Percentiles rank a stretch among this genome's conserved stretches.
These are phyloP conservation scores for Andricus quercusramuli DNA, from an alignment of 2,888 invertebrate species.

Conservation along the genomic window DNA sequence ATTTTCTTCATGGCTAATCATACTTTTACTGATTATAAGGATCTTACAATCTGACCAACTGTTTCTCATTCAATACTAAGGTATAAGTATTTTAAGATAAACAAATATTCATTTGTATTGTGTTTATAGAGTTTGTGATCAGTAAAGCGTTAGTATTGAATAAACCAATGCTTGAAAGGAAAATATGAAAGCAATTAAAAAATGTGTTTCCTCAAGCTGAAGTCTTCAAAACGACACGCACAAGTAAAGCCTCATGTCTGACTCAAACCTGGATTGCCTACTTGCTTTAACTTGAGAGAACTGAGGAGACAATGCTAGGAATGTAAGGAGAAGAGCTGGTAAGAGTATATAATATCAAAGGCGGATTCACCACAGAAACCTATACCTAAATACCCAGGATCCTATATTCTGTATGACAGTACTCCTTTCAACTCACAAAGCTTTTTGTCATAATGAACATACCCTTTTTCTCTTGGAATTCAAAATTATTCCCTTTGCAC, in stretches of 20 bases:
- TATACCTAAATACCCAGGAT: neutral
- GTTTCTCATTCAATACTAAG: too few relatives aligned
- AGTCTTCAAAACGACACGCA: neutral
- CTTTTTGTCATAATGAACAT: neutral
- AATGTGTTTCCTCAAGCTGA: too few relatives aligned
- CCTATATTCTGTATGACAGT: neutral
- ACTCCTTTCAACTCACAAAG: slow-evolving; percentile 7
- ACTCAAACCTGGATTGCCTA: slow-evolving; percentile 15
- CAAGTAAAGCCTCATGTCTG: neutral
- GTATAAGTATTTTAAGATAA: too few relatives aligned
- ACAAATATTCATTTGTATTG: too few relatives aligned
- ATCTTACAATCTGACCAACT: too few relatives aligned
- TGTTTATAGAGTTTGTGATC: too few relatives aligned
- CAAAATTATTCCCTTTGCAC: slow-evolving; percentile 12
- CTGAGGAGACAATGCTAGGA: neutral
- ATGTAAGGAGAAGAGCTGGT: neutral
- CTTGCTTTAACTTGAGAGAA: slow-evolving; percentile 14
- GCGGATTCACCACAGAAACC: neutral
- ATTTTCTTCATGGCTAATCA: too few relatives aligned
- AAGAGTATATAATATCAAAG: neutral
- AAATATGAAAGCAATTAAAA: neutral
- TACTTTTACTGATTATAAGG: too few relatives aligned
- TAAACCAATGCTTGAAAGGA: neutral
- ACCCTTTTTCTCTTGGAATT: neutral
- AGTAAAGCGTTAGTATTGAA: too few relatives aligned